Conservation (phyloP, 2,797 vertebrate species). For the Cirrhinus molitorella region DNA sequence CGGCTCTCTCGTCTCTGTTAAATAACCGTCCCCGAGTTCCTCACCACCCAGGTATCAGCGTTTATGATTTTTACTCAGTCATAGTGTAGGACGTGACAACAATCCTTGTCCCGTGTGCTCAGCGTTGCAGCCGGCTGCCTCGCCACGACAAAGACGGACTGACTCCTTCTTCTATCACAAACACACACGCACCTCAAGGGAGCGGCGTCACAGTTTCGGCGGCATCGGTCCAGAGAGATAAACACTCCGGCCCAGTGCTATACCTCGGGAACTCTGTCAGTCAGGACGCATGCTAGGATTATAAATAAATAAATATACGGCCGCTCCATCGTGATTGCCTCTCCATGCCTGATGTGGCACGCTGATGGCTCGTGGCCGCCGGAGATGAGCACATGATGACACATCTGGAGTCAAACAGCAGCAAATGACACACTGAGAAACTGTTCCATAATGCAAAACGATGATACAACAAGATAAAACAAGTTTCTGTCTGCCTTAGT, state of each 20-base stretch:
- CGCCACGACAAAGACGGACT: slow-evolving; percentile 67
- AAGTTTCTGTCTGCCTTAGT: slow-evolving; percentile 10
- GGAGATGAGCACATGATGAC: slow-evolving; percentile 79
- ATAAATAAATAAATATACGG: slow-evolving; percentile 68
- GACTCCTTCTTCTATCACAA: slow-evolving; percentile 60
- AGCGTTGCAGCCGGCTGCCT: slow-evolving; percentile 74
- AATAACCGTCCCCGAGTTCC: slow-evolving; percentile 72
- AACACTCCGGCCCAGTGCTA: slow-evolving; percentile 66
- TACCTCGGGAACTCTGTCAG: slow-evolving; percentile 73
- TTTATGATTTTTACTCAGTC: slow-evolving; percentile 65
- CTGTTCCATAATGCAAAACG: slow-evolving; percentile 28
- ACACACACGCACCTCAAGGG: slow-evolving; percentile 60
- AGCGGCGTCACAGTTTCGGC: slow-evolving; percentile 58
- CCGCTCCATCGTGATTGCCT: slow-evolving; percentile 75
- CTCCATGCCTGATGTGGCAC: slow-evolving; percentile 80
- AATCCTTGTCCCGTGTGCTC: slow-evolving; percentile 65
- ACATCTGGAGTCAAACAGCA: slow-evolving; percentile 69
- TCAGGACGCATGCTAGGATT: slow-evolving; percentile 73
- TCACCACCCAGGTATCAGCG: slow-evolving; percentile 73
- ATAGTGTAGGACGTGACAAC: slow-evolving; percentile 65
- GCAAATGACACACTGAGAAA: slow-evolving; percentile 77
- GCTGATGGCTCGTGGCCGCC: slow-evolving; percentile 75
- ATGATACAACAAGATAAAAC: slow-evolving; percentile 1
- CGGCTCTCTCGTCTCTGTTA: slow-evolving; percentile 64
- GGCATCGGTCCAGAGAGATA: slow-evolving; percentile 60